A percentile compares a stretch with the other conserved stretches of the same genome.
phyloP scores from a whole-genome alignment of 2,888 invertebrate species.

The Athrips mouffetella region DNA sequence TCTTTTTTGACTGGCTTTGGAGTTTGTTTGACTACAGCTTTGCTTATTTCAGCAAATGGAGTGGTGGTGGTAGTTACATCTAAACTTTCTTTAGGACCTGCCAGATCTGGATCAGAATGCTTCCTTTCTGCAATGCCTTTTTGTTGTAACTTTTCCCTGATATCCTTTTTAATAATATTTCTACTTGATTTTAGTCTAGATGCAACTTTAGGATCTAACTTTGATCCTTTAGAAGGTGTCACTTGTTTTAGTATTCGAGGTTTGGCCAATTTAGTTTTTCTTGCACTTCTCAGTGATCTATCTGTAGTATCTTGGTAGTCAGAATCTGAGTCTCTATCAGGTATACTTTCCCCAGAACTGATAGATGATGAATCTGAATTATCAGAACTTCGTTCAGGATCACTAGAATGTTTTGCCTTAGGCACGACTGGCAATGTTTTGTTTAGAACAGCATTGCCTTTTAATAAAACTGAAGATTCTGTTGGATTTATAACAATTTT shows the following conservation, averaged over 20 bases:
- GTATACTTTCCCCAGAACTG: slow-evolving; percentile 75
- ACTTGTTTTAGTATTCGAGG: slow-evolving; percentile 59
- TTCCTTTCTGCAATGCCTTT: slow-evolving; percentile 50
- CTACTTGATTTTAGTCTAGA: slow-evolving; percentile 52
- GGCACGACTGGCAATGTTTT: slow-evolving; percentile 52
- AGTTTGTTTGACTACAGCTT: slow-evolving; percentile 64
- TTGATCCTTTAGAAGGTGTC: slow-evolving; percentile 41
- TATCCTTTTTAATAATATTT: slow-evolving; percentile 49
- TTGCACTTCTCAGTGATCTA: slow-evolving; percentile 45
- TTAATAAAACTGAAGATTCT: slow-evolving; percentile 54
- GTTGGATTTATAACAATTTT: slow-evolving; percentile 59
- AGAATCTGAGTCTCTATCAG: slow-evolving; percentile 81
- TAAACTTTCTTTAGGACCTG: slow-evolving; percentile 40
- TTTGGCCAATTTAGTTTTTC: slow-evolving; percentile 51
- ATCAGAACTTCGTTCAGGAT: slow-evolving; percentile 49
- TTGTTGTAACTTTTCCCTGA: slow-evolving; percentile 55
- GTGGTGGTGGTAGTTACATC: slow-evolving; percentile 37
- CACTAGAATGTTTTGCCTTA: slow-evolving; percentile 50
- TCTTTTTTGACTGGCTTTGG: slow-evolving; percentile 64
- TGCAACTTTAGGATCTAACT: slow-evolving; percentile 50
- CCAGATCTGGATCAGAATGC: slow-evolving; percentile 39
- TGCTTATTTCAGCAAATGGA: slow-evolving; percentile 43
- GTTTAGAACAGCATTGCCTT: slow-evolving; percentile 60
- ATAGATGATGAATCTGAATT: slow-evolving; percentile 69
- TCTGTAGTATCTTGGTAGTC: slow-evolving; percentile 75